These are phyloP conservation scores for Brachionus asplanchnoidis DNA, from an alignment of 1,140 invertebrate species.

Conservation along the genomic window DNA sequence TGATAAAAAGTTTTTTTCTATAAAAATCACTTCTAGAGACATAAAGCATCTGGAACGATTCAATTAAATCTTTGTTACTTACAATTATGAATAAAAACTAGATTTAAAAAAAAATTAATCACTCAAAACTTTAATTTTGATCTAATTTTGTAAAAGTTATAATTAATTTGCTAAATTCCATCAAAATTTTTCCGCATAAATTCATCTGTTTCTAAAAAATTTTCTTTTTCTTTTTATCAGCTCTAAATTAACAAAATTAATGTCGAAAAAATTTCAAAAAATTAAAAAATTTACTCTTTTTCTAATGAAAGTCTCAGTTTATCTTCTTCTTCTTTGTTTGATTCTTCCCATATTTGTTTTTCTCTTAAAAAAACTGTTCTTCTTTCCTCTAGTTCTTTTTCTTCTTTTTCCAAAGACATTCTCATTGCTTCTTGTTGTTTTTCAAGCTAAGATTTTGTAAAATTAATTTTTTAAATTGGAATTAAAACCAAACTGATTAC, in stretches of 20 bases:
- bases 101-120: neutral
- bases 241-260: neutral
- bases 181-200: neutral
- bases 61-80: neutral
- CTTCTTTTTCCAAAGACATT: conserved; percentile 39
- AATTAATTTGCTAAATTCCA: neutral
- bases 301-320: conserved; percentile 11
- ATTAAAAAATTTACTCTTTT: conserved; percentile 22
- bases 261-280: too few relatives aligned
- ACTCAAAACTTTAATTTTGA: neutral
- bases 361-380: conserved; percentile 18
- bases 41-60: neutral
- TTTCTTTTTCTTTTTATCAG: conserved; percentile 36
- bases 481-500: neutral
- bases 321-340: conserved; percentile 39
- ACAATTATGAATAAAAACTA: neutral
- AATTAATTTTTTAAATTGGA: neutral
- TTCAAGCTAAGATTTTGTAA: neutral
- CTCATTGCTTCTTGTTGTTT: conserved; percentile 41
- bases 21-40: neutral
- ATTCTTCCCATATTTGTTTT: conserved; percentile 37
- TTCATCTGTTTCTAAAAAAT: neutral
- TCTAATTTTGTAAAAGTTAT: neutral
- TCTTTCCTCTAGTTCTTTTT: conserved; percentile 38
- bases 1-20: neutral